A percentile compares a stretch with the other conserved stretches of the same genome.
Evolutionary conservation across 2,888 invertebrate genomes (phyloP).

Genomic region (Nowickia ferox): DNA sequence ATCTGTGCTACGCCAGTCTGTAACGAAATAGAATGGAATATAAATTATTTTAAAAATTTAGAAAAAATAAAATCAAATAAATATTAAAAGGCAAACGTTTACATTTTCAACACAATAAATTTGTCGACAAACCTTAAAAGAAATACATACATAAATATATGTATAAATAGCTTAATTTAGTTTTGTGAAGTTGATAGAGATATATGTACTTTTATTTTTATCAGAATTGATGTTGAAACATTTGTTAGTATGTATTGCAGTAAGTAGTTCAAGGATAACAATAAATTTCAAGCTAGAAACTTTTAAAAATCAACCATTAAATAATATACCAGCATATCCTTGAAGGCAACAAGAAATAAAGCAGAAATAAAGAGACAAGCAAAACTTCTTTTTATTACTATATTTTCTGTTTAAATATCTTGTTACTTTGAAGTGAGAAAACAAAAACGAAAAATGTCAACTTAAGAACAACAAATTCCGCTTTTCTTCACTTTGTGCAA

Average conservation of each 20-base stretch:
- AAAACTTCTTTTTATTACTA: constrained; percentile 20
- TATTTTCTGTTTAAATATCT: constrained; percentile 46
- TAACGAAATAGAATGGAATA: constrained; percentile 75
- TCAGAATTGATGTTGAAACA: constrained; percentile 27
- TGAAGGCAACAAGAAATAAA: background rate
- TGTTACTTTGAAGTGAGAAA: constrained; percentile 36
- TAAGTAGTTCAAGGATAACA: constrained; percentile 67
- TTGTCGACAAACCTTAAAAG: no score
- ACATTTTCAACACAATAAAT: constrained; percentile 14
- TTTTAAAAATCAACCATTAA: constrained; percentile 38
- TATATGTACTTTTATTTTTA: constrained; percentile 1
- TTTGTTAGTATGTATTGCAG: constrained; percentile 23
- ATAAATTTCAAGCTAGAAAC: constrained; percentile 38
- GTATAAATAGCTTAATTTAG: background rate
- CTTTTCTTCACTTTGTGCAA: constrained; percentile 36
- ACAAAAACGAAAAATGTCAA: constrained; percentile 36
- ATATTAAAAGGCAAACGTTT: background rate
- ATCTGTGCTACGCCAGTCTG: constrained; percentile 89
- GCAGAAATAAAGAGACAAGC: background rate
- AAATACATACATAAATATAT: background rate
- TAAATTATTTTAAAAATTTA: background rate
- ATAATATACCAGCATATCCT: constrained; percentile 1
- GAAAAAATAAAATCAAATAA: background rate
- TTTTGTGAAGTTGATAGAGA: constrained; percentile 42
- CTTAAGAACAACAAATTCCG: constrained; percentile 62